These are phyloP conservation scores for Pelodiscus sinensis DNA, from an alignment of 2,113 vertebrate species.

Conservation along the genomic window DNA sequence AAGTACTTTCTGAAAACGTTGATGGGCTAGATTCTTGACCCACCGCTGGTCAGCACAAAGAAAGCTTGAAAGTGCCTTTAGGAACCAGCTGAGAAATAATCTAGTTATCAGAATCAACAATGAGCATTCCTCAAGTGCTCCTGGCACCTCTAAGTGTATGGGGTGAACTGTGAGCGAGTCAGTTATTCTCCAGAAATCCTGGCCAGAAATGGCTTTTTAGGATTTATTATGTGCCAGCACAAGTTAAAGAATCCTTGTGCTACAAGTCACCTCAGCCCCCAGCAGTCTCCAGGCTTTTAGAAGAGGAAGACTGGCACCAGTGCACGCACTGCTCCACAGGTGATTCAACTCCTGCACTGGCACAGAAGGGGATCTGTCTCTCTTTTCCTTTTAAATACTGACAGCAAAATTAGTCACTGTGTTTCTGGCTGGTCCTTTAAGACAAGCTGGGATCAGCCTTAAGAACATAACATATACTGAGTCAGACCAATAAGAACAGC, in stretches of 20 bases:
- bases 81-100: too few relatives aligned
- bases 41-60: too few relatives aligned
- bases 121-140: too few relatives aligned
- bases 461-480: too few relatives aligned
- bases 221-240: not conserved
- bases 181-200: not conserved
- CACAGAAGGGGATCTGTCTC: not conserved
- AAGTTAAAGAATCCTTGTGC: rapidly evolving
- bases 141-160: too few relatives aligned
- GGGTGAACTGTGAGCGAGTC: too few relatives aligned
- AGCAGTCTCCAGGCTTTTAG: not conserved
- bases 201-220: not conserved
- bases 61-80: too few relatives aligned
- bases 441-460: too few relatives aligned
- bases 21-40: too few relatives aligned
- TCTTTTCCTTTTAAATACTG: not conserved
- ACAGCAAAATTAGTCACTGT: not conserved
- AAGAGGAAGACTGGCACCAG: not conserved
- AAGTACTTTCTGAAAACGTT: too few relatives aligned
- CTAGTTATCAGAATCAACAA: too few relatives aligned
- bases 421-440: not conserved
- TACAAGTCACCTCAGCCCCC: not conserved
- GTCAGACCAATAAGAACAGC: too few relatives aligned
- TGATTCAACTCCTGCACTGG: not conserved
- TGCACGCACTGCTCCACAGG: not conserved